These are phyloP conservation scores for Drosophila carrolli DNA, from an alignment of 1,140 invertebrate genomes.

Conservation along the genomic window DNA sequence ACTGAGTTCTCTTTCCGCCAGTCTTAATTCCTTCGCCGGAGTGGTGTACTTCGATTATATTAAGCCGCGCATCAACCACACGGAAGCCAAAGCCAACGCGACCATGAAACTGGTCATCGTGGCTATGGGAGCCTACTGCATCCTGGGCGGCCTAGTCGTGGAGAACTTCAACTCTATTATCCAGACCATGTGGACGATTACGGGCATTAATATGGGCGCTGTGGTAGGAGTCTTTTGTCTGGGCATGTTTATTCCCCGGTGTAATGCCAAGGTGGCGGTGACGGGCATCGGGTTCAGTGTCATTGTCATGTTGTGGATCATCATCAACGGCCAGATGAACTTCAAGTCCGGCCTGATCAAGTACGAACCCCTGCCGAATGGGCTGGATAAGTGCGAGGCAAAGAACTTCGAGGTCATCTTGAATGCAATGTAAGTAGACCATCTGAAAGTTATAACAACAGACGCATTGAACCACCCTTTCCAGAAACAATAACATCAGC, in stretches of 20 bases:
- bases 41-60: constrained; percentile 91
- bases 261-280: constrained; percentile 89
- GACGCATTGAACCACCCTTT: not conserved
- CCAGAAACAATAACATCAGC: constrained; percentile 32
- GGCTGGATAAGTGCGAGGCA: constrained; percentile 87
- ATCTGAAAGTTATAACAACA: not conserved
- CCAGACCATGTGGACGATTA: constrained; percentile 87
- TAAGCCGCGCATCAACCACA: constrained; percentile 86
- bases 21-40: constrained; percentile 90
- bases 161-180: constrained; percentile 88
- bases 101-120: constrained; percentile 88
- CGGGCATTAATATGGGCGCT: constrained; percentile 88
- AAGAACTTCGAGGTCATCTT: constrained; percentile 59
- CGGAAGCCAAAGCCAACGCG: constrained; percentile 87
- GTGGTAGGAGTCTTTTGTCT: constrained; percentile 90
- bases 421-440: constrained; percentile 56
- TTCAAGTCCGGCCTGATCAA: constrained; percentile 86
- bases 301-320: constrained; percentile 90
- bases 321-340: constrained; percentile 90
- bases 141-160: constrained; percentile 87
- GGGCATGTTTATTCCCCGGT: constrained; percentile 90
- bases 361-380: constrained; percentile 86
- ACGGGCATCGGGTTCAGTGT: constrained; percentile 88
- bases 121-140: constrained; percentile 86
- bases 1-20: constrained; percentile 89